Conservation (phyloP, 2,888 invertebrate genomes). For the Cyrtodaria siliqua region DNA sequence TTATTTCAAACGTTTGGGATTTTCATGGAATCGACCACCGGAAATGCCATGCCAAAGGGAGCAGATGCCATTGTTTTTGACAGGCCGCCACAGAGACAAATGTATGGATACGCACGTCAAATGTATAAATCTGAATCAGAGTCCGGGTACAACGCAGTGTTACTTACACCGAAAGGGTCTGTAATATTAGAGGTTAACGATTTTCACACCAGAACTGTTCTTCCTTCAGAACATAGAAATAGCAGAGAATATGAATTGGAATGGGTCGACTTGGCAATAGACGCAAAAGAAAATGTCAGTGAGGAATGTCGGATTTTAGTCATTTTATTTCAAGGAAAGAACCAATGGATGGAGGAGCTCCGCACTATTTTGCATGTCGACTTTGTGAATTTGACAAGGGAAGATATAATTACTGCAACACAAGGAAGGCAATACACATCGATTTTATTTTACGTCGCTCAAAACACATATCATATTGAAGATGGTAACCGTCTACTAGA, state of each 20-base stretch:
- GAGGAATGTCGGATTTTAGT: too few species aligned
- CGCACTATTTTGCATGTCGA: too few species aligned
- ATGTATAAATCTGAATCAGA: constrained; percentile 41
- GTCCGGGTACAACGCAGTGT: constrained; percentile 1
- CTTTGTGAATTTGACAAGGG: too few species aligned
- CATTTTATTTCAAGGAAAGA: too few species aligned
- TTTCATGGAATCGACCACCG: constrained; percentile 9
- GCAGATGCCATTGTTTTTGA: constrained; percentile 43
- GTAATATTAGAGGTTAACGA: neutral
- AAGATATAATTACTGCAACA: too few species aligned
- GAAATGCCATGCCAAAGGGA: constrained; percentile 51
- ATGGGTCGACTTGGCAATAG: neutral
- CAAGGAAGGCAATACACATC: too few species aligned
- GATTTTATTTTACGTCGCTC: too few species aligned
- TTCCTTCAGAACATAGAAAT: too few species aligned
- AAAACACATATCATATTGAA: too few species aligned
- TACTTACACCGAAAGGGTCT: neutral
- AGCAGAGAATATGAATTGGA: neutral
- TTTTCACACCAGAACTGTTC: neutral
- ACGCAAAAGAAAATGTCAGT: too few species aligned
- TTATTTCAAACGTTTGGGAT: constrained; percentile 39
- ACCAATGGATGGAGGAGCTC: too few species aligned
- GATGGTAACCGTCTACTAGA: too few species aligned
- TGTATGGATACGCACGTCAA: constrained; percentile 57
- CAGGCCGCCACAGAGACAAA: constrained; percentile 45